A percentile compares a stretch with the other conserved stretches of the same genome.
These are phyloP conservation scores for Spicauda simplicius DNA, from an alignment of 2,888 invertebrate genomes.

Conservation along the genomic window DNA sequence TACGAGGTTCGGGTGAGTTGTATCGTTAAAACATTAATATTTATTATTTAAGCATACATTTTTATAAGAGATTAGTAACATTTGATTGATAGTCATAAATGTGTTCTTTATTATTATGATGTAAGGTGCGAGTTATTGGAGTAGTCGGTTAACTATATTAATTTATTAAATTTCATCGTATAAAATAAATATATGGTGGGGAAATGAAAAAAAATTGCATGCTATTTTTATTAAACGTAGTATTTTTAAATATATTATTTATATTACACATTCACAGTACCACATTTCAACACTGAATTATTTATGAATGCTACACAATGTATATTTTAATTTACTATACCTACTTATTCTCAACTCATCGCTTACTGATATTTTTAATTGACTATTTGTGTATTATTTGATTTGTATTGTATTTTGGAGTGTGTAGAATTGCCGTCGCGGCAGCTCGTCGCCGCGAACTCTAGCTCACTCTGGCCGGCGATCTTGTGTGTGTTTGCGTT, in stretches of 20 bases:
- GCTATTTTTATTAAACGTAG: slow-evolving; percentile 21
- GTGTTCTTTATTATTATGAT: neutral
- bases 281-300: slow-evolving; percentile 8
- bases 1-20: neutral
- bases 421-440: slow-evolving; percentile 62
- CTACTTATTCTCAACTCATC: slow-evolving; percentile 24
- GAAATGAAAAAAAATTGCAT: slow-evolving; percentile 17
- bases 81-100: neutral
- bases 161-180: neutral
- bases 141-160: slow-evolving; percentile 5
- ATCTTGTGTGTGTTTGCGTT: slow-evolving; percentile 79
- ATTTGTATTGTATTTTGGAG: slow-evolving; percentile 64
- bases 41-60: neutral
- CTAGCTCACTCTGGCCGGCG: slow-evolving; percentile 82
- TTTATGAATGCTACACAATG: slow-evolving; percentile 29
- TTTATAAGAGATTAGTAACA: neutral
- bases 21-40: neutral
- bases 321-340: slow-evolving; percentile 13
- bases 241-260: slow-evolving; percentile 10
- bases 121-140: slow-evolving; percentile 19
- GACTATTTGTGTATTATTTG: slow-evolving; percentile 52
- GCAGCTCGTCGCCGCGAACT: slow-evolving; percentile 50
- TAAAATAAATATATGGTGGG: slow-evolving; percentile 10
- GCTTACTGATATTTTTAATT: slow-evolving; percentile 40
- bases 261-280: slow-evolving; percentile 6